Percentiles rank a stretch among this genome's conserved stretches.
These are phyloP conservation scores for Helostoma temminkii DNA, from an alignment of 2,797 vertebrate species.

Conservation along the genomic window DNA sequence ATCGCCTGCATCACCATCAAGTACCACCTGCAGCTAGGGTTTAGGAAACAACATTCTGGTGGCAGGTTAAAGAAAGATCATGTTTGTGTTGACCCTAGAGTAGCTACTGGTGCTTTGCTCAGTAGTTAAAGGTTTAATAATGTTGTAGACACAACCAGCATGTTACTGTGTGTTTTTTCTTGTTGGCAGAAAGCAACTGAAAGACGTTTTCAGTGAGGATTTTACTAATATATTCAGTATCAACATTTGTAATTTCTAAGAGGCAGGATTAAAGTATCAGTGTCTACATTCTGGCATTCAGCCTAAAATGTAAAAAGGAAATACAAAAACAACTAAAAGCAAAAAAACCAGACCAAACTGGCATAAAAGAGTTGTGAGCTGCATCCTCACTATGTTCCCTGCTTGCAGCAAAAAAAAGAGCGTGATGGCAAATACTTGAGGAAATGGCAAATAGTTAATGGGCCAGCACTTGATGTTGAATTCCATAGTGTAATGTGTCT, in stretches of 20 bases:
- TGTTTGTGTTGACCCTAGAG: too few species aligned
- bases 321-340: background rate
- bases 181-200: background rate
- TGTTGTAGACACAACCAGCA: too few species aligned
- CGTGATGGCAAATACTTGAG: conserved; percentile 82
- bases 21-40: too few species aligned
- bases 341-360: background rate
- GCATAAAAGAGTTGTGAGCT: conserved; percentile 13
- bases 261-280: too few species aligned
- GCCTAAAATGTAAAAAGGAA: conserved; percentile 16
- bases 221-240: too few species aligned
- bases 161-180: background rate
- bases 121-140: background rate
- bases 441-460: conserved; percentile 83
- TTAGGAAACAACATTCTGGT: too few species aligned
- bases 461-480: conserved; percentile 81
- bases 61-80: too few species aligned
- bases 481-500: conserved; percentile 84
- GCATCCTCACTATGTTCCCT: conserved; percentile 19
- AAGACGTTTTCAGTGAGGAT: too few species aligned
- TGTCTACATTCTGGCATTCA: conserved; percentile 12
- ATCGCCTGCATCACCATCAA: too few species aligned
- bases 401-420: conserved; percentile 58
- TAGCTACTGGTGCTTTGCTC: background rate
- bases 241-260: too few species aligned